Evolutionary conservation across 1,140 invertebrate species (phyloP).

Genomic region (Aphis gossypii): DNA sequence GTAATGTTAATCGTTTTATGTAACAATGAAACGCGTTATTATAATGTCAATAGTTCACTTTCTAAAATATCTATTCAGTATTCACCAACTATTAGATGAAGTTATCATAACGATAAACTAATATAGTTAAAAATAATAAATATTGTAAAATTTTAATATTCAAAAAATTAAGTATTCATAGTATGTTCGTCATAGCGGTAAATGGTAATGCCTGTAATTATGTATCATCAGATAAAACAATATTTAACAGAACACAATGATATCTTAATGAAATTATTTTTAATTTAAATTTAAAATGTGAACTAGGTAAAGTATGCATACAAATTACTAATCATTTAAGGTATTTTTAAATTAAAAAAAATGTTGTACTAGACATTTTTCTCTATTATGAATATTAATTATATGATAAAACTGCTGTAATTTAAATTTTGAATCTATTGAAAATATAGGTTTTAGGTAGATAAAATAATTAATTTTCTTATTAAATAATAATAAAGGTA

Average conservation of each 20-base stretch:
- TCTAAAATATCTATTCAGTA: constrained; percentile 42
- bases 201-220: not conserved
- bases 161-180: not conserved
- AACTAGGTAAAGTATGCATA: not conserved
- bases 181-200: not conserved
- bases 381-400: no score
- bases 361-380: no score
- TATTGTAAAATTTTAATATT: not conserved
- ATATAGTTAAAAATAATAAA: not conserved
- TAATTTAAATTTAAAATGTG: not conserved
- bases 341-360: no score
- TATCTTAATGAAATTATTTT: not conserved
- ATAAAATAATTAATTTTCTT: not conserved
- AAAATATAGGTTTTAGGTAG: no score
- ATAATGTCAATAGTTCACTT: constrained; percentile 56
- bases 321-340: no score
- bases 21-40: constrained; percentile 9
- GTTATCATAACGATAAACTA: not conserved
- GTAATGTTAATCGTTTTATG: constrained; percentile 45
- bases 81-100: not conserved
- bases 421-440: no score
- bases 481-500: not conserved
- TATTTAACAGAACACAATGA: not conserved
- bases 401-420: no score
- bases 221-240: not conserved